Base-by-base conservation (phyloP, 2,888 invertebrate species). In the Ennomos fuscantarius region DNA sequence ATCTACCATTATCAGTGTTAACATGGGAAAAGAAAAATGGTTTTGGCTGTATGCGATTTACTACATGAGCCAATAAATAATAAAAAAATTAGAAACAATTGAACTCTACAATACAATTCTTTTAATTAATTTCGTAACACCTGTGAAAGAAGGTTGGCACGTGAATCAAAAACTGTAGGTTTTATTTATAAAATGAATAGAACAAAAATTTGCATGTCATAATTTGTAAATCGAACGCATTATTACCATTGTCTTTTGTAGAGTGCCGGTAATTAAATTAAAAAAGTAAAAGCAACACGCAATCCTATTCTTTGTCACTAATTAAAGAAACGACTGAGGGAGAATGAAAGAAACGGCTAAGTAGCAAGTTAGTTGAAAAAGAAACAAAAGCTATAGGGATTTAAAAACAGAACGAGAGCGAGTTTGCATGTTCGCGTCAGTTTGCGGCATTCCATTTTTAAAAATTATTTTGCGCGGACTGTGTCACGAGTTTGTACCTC, bases 251-350 rank as follows among this genome's bases (percentile, higher is more conserved):
- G 89, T 91, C 85, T 89, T 74, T 75, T 56, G 71, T 65, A 53
- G 66, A 76, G 69, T 67, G 76, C 73, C 71, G 64, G 84, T 89
- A 89, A 90, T 91, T 89, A 86, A 89, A 90, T 90, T 82, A 79
- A 87, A 88, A 86, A 89, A 88, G 84, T 86, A 85, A 85, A 84
- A 86, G 82, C 77, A 80, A 84, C 89, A 90, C 89, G 90, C 90
- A 86, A 89, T 86, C 79, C 82, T 76, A 85, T 89, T 88, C 87
- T 87, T 87, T 87, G 86, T 82, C 80, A 83, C 84, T 89, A 89
- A 91, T 90, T 89, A 90, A 90, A 90, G 89, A 86, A 89, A 86
- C 84, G 76, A 77, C 79, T 78, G 76, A 76, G 78, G 81, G 78
- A 81, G 86, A 88, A 88, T 83, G 84, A 84, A 86, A 86, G 86